A percentile compares a stretch with the other conserved stretches of the same genome.
Conservation (phyloP, 2,113 vertebrate species). For the Pica pica region DNA sequence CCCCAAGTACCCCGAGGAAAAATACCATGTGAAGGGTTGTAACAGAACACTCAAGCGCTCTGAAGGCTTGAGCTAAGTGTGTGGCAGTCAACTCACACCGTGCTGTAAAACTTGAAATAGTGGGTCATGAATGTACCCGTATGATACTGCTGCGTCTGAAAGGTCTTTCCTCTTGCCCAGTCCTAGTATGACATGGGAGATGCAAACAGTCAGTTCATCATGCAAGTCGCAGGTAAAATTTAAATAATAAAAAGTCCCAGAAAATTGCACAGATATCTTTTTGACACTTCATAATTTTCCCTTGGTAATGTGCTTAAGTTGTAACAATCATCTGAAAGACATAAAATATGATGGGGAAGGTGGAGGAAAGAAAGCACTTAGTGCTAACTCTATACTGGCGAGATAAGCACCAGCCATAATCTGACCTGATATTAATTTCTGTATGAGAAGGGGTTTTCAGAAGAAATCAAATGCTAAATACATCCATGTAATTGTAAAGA, state of each 20-base stretch:
- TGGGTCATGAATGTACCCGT: not conserved
- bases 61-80: not conserved
- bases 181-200: not conserved
- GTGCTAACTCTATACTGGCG: not conserved
- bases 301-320: not conserved
- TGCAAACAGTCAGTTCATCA: not conserved
- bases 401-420: not conserved
- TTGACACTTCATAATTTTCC: not conserved
- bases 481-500: constrained; percentile 12
- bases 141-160: not conserved
- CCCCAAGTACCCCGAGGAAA: not conserved
- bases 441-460: not conserved
- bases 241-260: not conserved
- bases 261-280: not conserved
- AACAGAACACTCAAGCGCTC: not conserved
- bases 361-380: not conserved
- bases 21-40: not conserved
- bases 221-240: not conserved
- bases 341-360: not conserved
- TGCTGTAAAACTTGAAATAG: not conserved
- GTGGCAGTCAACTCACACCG: not conserved
- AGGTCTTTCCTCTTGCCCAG: not conserved
- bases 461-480: constrained; percentile 48
- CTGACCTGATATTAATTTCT: constrained; percentile 5
- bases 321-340: not conserved